Percentiles rank a stretch among this genome's conserved stretches.
Conservation (phyloP, 2,113 vertebrate species). For the Sciurus niger region DNA sequence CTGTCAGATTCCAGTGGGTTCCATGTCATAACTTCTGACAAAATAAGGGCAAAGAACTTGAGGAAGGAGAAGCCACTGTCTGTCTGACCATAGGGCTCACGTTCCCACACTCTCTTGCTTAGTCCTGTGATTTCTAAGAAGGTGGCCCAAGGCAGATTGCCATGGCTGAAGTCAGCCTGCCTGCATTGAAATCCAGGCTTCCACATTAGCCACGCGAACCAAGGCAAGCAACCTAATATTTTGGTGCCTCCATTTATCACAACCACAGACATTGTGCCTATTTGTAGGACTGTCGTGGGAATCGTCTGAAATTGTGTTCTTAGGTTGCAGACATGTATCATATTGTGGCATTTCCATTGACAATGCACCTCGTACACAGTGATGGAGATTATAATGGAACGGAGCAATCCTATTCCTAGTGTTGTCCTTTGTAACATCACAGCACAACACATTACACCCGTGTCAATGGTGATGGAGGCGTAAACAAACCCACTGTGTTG, state of each 20-base stretch:
- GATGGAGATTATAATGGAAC: not conserved
- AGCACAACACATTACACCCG: too few species aligned
- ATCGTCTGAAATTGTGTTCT: not conserved
- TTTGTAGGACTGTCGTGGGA: not conserved
- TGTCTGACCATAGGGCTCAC: not conserved
- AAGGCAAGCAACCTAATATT: too few species aligned
- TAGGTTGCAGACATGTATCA: not conserved
- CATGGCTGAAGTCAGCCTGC: not conserved
- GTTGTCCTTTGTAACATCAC: too few species aligned
- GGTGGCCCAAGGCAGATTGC: not conserved
- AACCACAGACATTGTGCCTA: not conserved
- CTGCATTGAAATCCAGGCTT: not conserved
- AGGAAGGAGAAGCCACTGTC: not conserved
- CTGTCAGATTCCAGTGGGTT: not conserved
- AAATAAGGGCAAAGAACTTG: not conserved
- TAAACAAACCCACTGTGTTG: too few species aligned
- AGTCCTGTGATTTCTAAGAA: not conserved
- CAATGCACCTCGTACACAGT: accelerated
- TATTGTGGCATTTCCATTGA: too few species aligned
- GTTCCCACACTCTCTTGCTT: not conserved
- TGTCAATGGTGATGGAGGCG: too few species aligned
- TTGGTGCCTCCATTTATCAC: not conserved
- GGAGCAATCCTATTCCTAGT: too few species aligned
- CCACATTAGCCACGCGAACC: not conserved
- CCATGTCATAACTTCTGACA: not conserved